Base-by-base conservation (phyloP, 2,888 invertebrate genomes). In the Antitype chi region DNA sequence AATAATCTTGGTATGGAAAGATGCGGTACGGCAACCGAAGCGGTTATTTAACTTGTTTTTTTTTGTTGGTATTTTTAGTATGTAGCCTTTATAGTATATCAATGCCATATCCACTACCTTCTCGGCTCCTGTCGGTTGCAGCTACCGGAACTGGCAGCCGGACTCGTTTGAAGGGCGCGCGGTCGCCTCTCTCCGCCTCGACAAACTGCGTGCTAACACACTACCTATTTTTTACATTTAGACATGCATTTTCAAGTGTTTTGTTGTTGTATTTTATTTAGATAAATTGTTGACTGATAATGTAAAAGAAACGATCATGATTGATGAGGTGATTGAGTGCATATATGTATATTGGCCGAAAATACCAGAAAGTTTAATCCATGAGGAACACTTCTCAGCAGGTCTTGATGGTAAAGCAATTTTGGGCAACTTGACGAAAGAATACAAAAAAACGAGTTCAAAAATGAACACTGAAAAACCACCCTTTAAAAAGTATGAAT, bases 121-220 rank as follows among this genome's bases (percentile, higher is more conserved):
- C 28, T 6, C 59, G 32, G 68, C n/a, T 87, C 75, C 2, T 13
- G 55, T 49, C 43, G 28, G 57, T 73, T 83, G 81, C 83, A 78
- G 85, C 80, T 94, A 92, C 93, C 94, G 94, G 94, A 94, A 94
- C 94, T 89, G 84, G 84, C 73, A 92, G 91, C 93, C 94, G 94
- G 94, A 94, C 92, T 86, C 91, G 90, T 88, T 89, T 90, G 94
- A 94, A 95, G 94, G 94, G 94, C 94, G 92, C 88, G 82, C 86
- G 85, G 80, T 77, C 85, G 85, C 91, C 91, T 92, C 92, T 93
- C 94, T 94, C 94, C 90, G 84, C 84, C 75, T 66, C 60, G 70
- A 81, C 76, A 67, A 68, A 82, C 86, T 82, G 78, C 82, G 82
- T 69, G 62, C 72, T 83, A 70, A 74, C 85, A 85, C 38, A 83